A percentile compares a stretch with the other conserved stretches of the same genome.
These are phyloP conservation scores for Ciconia boyciana DNA, from an alignment of 2,113 vertebrate species.

Conservation along the genomic window DNA sequence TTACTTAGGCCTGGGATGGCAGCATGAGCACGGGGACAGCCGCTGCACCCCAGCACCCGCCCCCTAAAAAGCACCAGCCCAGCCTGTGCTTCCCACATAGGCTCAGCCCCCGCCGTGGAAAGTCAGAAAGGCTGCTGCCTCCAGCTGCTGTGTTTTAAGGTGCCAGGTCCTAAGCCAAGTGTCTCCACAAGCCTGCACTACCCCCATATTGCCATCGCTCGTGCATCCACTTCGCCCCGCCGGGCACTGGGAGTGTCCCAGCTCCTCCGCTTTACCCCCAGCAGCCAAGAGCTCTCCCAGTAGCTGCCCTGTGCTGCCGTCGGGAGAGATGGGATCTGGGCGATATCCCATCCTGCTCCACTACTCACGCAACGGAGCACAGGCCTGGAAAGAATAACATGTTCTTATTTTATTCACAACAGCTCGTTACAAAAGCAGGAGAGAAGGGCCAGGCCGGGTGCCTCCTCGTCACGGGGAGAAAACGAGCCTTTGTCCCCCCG, in stretches of 20 bases:
- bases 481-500: fast-evolving
- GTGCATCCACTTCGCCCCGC: too few relatives aligned
- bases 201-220: fast-evolving
- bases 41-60: background rate
- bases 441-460: background rate
- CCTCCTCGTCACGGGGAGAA: background rate
- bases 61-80: background rate
- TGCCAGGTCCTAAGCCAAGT: background rate
- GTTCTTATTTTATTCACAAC: background rate
- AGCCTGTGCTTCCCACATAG: background rate
- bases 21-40: background rate
- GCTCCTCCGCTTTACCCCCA: fast-evolving
- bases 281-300: background rate
- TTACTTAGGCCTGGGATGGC: fast-evolving
- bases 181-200: background rate
- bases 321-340: fast-evolving
- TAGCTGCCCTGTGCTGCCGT: fast-evolving
- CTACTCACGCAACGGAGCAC: background rate
- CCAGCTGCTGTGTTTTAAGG: background rate
- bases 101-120: fast-evolving
- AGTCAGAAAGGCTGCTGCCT: background rate
- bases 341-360: background rate
- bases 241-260: fast-evolving
- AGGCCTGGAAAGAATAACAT: background rate
- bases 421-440: background rate